These are phyloP conservation scores for Styela plicata DNA, from an alignment of 23 tunicate genomes.

Conservation along the genomic window DNA sequence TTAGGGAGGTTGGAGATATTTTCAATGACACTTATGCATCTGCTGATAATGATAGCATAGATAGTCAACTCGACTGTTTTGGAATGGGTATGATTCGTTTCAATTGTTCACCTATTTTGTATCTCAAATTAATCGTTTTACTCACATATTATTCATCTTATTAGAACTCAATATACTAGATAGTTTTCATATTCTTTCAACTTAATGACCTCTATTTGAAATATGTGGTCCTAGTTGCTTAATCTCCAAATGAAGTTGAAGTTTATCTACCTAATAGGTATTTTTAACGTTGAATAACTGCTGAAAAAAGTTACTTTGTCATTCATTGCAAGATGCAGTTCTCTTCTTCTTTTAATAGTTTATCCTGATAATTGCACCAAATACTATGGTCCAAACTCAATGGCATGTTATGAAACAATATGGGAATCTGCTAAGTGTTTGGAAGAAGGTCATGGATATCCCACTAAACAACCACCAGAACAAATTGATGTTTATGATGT, in stretches of 20 bases:
- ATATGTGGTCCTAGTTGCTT: background rate
- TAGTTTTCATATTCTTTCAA: too few relatives aligned
- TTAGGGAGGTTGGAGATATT: constrained; percentile 14
- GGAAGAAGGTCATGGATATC: constrained; percentile 18
- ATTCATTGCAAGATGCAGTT: too few relatives aligned
- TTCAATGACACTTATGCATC: background rate
- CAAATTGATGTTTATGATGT: background rate
- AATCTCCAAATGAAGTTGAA: background rate
- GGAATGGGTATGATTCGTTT: constrained; percentile 41
- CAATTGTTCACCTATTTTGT: too few relatives aligned
- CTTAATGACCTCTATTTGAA: background rate
- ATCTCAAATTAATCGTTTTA: too few relatives aligned
- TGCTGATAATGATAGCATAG: constrained; percentile 10
- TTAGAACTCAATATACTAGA: too few relatives aligned
- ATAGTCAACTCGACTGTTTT: constrained; percentile 28
- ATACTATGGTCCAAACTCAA: constrained; percentile 2
- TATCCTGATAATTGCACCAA: constrained; percentile 4
- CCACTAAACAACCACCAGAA: background rate
- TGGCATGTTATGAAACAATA: background rate
- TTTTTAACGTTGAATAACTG: background rate
- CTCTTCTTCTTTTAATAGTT: too few relatives aligned
- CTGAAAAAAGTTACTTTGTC: background rate
- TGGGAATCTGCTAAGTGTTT: constrained; percentile 21
- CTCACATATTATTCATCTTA: too few relatives aligned
- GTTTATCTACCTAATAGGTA: background rate